phyloP scores from a whole-genome alignment of 1,140 invertebrate genomes.

The Whitmania pigra region DNA sequence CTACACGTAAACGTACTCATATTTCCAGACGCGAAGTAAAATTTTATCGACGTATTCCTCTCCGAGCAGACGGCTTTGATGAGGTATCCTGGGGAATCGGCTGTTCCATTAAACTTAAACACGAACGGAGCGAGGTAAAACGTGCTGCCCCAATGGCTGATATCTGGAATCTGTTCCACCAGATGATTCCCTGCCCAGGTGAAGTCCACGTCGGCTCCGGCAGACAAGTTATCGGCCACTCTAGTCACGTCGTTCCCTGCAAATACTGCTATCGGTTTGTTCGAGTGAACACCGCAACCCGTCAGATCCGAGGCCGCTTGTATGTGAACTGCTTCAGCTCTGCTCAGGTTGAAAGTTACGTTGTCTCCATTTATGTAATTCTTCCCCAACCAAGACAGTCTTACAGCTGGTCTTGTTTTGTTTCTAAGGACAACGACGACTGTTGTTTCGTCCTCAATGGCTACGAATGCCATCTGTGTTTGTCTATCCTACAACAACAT shows the following conservation, averaged over 20 bases:
- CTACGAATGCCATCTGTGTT: not conserved
- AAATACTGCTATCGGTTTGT: conserved; percentile 9
- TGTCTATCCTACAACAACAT: not conserved
- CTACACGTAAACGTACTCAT: not conserved
- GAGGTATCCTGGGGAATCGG: not conserved
- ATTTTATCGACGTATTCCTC: not conserved
- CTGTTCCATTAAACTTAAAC: not conserved
- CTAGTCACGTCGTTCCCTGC: not conserved
- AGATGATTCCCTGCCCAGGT: not conserved
- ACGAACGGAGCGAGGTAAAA: conserved; percentile 5
- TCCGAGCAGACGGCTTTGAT: conserved; percentile 4
- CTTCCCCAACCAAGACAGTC: not conserved
- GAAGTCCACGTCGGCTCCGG: not conserved
- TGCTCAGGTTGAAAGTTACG: not conserved
- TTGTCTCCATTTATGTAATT: not conserved
- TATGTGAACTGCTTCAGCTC: conserved; percentile 6
- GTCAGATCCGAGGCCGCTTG: not conserved
- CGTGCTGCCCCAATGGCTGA: not conserved
- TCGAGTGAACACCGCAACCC: not conserved
- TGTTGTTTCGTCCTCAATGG: not conserved
- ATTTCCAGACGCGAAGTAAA: not conserved
- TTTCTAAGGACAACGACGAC: not conserved
- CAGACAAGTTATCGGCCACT: not conserved
- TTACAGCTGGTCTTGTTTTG: not conserved
- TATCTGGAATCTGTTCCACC: not conserved